Percentiles rank a stretch among this genome's conserved stretches.
Evolutionary conservation across 2,113 vertebrate species (phyloP).

Genomic region (Scartelaos histophorus): DNA sequence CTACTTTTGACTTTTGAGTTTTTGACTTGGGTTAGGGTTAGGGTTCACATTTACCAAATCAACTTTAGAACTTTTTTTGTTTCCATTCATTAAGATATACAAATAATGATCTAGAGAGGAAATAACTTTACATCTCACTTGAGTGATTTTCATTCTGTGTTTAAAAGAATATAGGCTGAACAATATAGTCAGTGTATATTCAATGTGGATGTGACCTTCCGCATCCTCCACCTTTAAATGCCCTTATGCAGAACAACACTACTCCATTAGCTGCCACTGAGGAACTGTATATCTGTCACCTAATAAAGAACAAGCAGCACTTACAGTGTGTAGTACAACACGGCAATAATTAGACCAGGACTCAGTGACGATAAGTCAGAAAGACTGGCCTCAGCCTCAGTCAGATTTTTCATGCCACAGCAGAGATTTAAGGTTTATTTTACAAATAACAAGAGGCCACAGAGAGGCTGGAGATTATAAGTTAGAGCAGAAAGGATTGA

Average conservation of each 20-base stretch:
- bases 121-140: background rate
- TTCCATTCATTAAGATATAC: too few species aligned
- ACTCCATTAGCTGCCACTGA: background rate
- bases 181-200: background rate
- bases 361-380: constrained; percentile 31
- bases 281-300: constrained; percentile 24
- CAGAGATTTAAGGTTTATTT: constrained; percentile 43
- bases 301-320: constrained; percentile 3
- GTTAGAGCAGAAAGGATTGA: constrained; percentile 45
- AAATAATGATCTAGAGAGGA: too few species aligned
- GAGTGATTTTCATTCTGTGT: background rate
- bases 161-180: background rate
- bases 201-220: background rate
- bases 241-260: constrained; percentile 4
- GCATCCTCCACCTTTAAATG: background rate
- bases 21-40: background rate
- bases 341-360: constrained; percentile 12
- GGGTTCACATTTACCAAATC: too few species aligned
- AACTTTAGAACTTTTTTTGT: too few species aligned
- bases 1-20: background rate
- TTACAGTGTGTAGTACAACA: constrained; percentile 24
- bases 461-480: constrained; percentile 38
- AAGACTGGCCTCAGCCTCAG: constrained; percentile 7
- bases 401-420: constrained; percentile 28
- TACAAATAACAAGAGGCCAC: constrained; percentile 40